Conservation (phyloP, 2,113 vertebrate genomes). For the Dicaeum eximium region DNA sequence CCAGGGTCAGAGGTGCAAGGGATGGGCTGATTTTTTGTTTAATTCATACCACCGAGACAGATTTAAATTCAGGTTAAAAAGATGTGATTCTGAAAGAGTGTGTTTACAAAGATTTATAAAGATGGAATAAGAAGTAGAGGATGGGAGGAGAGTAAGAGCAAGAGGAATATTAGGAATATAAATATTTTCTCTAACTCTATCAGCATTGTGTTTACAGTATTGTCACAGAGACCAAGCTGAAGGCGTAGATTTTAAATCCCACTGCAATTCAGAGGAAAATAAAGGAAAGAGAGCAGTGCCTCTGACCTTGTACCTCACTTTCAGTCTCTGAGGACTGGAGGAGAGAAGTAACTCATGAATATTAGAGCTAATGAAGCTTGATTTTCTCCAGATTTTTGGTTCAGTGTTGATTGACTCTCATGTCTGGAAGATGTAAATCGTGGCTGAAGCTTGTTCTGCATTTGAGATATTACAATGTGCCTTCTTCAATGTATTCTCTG, state of each 20-base stretch:
- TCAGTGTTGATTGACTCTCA: not conserved
- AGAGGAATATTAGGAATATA: not conserved
- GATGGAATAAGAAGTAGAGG: not conserved
- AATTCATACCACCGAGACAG: not conserved
- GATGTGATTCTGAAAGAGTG: not conserved
- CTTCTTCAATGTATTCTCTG: not conserved
- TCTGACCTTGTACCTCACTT: not conserved
- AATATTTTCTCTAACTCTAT: not conserved
- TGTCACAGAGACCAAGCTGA: not conserved
- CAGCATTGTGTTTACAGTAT: not conserved
- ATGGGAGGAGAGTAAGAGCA: not conserved
- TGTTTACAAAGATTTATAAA: not conserved
- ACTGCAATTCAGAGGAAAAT: not conserved
- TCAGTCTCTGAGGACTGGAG: not conserved
- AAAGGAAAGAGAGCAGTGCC: not conserved
- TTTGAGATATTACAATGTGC: not conserved
- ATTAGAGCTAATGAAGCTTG: conserved; percentile 11
- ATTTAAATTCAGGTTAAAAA: not conserved
- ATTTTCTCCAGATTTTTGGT: conserved; percentile 24
- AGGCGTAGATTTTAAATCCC: not conserved
- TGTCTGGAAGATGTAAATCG: not conserved
- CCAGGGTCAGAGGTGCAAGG: not conserved
- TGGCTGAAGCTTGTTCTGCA: not conserved
- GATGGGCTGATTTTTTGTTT: not conserved
- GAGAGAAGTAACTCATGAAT: not conserved